A percentile compares a stretch with the other conserved stretches of the same genome.
Conservation (phyloP, 2,888 invertebrate genomes). For the Prosopocoilus inquinatus region DNA sequence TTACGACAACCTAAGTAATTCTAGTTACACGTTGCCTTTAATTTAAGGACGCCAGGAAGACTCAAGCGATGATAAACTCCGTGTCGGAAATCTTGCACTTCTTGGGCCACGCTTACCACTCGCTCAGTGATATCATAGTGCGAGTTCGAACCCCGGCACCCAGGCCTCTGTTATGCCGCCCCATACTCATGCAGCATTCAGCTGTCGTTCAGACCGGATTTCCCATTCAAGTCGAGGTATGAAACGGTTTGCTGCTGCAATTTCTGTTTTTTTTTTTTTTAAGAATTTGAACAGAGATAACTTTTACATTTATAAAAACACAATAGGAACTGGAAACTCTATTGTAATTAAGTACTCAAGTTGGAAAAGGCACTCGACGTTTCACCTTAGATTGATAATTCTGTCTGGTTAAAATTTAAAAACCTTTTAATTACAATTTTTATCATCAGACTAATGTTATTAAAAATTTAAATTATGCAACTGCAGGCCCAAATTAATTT, state of each 20-base stretch:
- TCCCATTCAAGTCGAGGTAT: conserved; percentile 62
- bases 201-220: conserved; percentile 65
- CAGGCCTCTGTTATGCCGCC: conserved; percentile 67
- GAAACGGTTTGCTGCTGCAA: conserved; percentile 9
- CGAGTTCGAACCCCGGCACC: conserved; percentile 68
- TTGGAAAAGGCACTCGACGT: too few relatives aligned
- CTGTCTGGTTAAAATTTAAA: too few relatives aligned
- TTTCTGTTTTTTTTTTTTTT: too few relatives aligned
- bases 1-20: too few relatives aligned
- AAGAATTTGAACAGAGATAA: background rate
- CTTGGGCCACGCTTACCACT: conserved; percentile 85
- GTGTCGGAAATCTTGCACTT: conserved; percentile 81
- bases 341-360: conserved; percentile 1
- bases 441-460: background rate
- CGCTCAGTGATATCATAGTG: conserved; percentile 81
- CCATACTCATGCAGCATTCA: conserved; percentile 68
- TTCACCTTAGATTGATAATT: too few relatives aligned
- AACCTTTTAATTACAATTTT: background rate
- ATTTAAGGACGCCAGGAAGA: conserved; percentile 51
- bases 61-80: conserved; percentile 69
- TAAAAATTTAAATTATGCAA: background rate
- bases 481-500: conserved; percentile 36
- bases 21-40: conserved; percentile 26
- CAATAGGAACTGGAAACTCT: background rate
- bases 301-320: too few relatives aligned